A percentile compares a stretch with the other conserved stretches of the same genome.
Conservation (phyloP, 2,797 vertebrate species). For the Morus bassanus region DNA sequence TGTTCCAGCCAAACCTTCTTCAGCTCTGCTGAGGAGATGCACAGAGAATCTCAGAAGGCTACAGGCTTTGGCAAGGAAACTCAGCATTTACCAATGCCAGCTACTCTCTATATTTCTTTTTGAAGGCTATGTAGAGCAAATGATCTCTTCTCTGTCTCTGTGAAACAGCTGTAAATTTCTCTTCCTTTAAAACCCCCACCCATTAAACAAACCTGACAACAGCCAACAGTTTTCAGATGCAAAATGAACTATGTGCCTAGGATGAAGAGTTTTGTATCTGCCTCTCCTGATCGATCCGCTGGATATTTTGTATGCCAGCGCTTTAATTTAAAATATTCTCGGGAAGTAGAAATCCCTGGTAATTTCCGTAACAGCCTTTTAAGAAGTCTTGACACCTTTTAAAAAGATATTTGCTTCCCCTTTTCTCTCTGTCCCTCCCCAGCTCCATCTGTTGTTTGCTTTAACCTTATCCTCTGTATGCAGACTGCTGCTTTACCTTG, state of each 20-base stretch:
- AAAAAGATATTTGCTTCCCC: background rate
- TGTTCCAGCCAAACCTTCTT: conserved; percentile 56
- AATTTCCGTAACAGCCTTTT: conserved; percentile 3
- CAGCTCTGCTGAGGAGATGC: conserved; percentile 23
- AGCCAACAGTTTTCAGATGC: conserved; percentile 48
- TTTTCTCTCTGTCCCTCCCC: background rate
- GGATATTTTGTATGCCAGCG: background rate
- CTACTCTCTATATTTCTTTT: conserved; percentile 42
- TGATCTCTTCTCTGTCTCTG: conserved; percentile 53
- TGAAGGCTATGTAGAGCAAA: conserved; percentile 47
- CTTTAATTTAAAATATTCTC: conserved; percentile 20
- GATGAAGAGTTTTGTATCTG: conserved; percentile 17
- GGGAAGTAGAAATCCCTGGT: background rate
- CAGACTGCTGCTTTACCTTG: background rate
- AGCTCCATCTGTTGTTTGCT: background rate
- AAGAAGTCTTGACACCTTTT: background rate
- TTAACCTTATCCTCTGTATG: background rate
- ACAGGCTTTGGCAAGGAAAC: conserved; percentile 57
- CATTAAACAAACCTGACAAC: conserved; percentile 35
- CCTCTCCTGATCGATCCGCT: background rate
- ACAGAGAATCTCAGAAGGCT: conserved; percentile 44
- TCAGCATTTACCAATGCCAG: conserved; percentile 43
- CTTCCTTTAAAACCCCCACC: conserved; percentile 19
- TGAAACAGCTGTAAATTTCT: conserved; percentile 63
- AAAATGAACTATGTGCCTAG: conserved; percentile 27